A percentile compares a stretch with the other conserved stretches of the same genome.
Evolutionary conservation across 2,797 vertebrate genomes (phyloP).

Genomic region (Anisognathus igniventris): DNA sequence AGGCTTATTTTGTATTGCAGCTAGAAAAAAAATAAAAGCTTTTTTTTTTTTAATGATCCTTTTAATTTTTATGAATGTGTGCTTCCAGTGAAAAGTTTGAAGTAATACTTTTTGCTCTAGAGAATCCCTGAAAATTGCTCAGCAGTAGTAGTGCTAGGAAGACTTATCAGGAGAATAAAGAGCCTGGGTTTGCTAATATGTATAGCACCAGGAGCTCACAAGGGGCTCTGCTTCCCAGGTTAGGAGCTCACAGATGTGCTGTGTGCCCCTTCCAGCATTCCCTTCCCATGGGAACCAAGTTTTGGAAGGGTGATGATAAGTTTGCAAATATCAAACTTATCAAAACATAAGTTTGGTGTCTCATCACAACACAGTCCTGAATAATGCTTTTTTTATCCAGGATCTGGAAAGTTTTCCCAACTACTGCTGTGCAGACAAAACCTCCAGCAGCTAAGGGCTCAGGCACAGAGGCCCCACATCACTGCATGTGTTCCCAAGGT

Average conservation of each 20-base stretch:
- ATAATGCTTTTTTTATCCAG: not conserved
- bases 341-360: not conserved
- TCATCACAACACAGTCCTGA: not conserved
- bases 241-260: not conserved
- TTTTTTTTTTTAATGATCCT: not conserved
- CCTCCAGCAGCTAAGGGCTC: not conserved
- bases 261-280: not conserved
- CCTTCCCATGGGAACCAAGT: not conserved
- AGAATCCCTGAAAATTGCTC: not conserved
- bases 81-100: not conserved
- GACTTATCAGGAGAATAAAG: not conserved
- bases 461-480: accelerated
- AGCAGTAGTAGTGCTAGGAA: not conserved
- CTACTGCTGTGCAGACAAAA: not conserved
- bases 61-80: not conserved
- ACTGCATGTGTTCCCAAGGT: accelerated
- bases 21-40: not conserved
- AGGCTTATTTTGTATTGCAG: not conserved
- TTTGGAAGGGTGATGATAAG: not conserved
- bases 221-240: not conserved
- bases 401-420: not conserved
- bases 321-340: not conserved
- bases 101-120: not conserved
- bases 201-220: not conserved
- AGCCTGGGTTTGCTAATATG: not conserved